Evolutionary conservation across 2,888 invertebrate species (phyloP), one percentile per base, ranked within the genome.

Genomic region (Liodrosophila aerea): DNA sequence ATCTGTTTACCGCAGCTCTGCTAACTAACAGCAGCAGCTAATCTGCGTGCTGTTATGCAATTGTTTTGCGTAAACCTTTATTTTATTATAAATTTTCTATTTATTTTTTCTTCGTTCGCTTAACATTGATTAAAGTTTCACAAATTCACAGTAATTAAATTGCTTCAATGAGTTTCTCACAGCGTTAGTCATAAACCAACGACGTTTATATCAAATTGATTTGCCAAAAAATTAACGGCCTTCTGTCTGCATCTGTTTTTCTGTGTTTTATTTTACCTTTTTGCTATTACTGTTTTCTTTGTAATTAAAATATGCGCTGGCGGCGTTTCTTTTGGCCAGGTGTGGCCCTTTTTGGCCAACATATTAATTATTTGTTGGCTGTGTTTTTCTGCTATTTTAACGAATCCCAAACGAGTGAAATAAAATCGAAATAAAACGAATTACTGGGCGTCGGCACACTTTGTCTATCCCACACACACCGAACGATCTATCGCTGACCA

Each of bases 301-400:
- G 80, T 80, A 62, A 80, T 78, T 82, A 75, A 78, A 73, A 73
- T 60, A 45, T 54, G 7, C 33, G 82, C 85, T 65, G 40, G 50
- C 59, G 85, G 85, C 82, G 43, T 75, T 22, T 2, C 22, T 22
- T 77, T 77, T 63, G 75, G 54, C 76, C 85, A 78, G 78, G 78
- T 78, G 78, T 82, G 85, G 85, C 78, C 78, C 85, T 78, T 71
- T 31, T 65, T 49, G 15, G 73, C 64, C 49, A 73, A 81, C 74
- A 81, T 74, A 74, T 77, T 78, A 81, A 78, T 81, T 84, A 77
- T 56, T 34, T 51, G 43, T 34, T 43, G 43, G 40, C 31, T 34
- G 16, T 39, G 11, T 11, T 22, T n/a, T 11, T 39, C 2, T n/a
- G n/a, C 2, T 37, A 37, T 36, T 34, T 4, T 65, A 45, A 31